A percentile compares a stretch with the other conserved stretches of the same genome.
These are phyloP conservation scores for Lasioglossum villosulum DNA, from an alignment of 2,888 invertebrate species.

Conservation along the genomic window DNA sequence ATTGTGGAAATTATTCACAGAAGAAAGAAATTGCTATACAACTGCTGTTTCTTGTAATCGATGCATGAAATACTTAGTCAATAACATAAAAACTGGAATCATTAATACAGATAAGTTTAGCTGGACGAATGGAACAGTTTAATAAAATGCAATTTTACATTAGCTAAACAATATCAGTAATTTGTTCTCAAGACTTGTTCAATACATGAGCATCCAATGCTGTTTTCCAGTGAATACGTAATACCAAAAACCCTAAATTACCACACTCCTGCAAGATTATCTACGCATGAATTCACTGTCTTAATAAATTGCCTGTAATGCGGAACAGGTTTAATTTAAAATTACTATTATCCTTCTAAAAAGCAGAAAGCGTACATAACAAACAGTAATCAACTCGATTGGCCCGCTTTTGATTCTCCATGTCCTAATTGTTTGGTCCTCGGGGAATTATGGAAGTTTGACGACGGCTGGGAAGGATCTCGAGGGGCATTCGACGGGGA, in stretches of 20 bases:
- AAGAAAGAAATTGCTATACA: neutral
- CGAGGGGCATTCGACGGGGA: slow-evolving; percentile 10
- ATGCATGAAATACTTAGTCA: no score
- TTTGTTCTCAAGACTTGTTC: neutral
- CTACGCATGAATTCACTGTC: neutral
- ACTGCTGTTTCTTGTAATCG: no score
- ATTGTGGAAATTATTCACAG: neutral
- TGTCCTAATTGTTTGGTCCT: neutral
- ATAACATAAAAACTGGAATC: no score
- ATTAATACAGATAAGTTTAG: no score
- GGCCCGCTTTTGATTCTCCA: neutral
- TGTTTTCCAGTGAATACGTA: neutral
- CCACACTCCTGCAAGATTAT: neutral
- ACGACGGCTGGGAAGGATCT: slow-evolving; percentile 7
- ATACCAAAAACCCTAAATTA: neutral
- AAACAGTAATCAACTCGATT: neutral
- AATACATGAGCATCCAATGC: neutral
- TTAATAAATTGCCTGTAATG: neutral
- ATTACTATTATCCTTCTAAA: neutral
- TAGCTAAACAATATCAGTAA: neutral
- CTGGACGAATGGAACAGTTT: no score
- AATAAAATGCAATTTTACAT: no score
- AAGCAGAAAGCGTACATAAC: neutral
- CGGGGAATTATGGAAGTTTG: slow-evolving; percentile 6
- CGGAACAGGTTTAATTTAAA: neutral